Evolutionary conservation across 2,113 vertebrate species (phyloP).

Genomic region (Dromas ardeola): DNA sequence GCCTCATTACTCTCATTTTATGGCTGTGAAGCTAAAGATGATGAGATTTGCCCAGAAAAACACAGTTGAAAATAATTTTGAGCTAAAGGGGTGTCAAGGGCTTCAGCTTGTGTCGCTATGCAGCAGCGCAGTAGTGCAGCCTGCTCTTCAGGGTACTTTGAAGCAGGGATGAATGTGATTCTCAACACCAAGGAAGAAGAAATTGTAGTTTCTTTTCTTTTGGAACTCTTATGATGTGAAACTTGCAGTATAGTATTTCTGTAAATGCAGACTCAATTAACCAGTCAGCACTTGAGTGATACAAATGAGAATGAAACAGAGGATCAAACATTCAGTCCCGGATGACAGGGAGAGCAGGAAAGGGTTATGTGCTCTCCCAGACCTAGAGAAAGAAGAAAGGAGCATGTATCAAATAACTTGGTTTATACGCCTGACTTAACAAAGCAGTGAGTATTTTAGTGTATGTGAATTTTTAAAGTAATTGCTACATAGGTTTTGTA

Average conservation of each 20-base stretch:
- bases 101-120: not conserved
- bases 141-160: not conserved
- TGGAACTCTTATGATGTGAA: not conserved
- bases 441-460: not conserved
- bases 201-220: not conserved
- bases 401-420: not conserved
- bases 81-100: not conserved
- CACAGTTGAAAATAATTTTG: not conserved
- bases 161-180: not conserved
- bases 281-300: not conserved
- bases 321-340: not conserved
- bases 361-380: not conserved
- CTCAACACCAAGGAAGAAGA: not conserved
- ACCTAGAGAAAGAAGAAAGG: not conserved
- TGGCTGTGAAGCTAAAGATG: not conserved
- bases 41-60: not conserved
- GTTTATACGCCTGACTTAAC: not conserved
- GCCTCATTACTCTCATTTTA: not conserved
- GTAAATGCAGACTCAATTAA: not conserved
- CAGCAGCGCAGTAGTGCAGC: not conserved
- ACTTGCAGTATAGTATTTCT: not conserved
- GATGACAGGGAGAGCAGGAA: not conserved
- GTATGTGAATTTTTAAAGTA: not conserved
- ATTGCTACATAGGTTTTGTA: not conserved
- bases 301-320: not conserved